These are phyloP conservation scores for Tubulanus polymorphus DNA, from an alignment of 2,888 invertebrate genomes.

Conservation along the genomic window DNA sequence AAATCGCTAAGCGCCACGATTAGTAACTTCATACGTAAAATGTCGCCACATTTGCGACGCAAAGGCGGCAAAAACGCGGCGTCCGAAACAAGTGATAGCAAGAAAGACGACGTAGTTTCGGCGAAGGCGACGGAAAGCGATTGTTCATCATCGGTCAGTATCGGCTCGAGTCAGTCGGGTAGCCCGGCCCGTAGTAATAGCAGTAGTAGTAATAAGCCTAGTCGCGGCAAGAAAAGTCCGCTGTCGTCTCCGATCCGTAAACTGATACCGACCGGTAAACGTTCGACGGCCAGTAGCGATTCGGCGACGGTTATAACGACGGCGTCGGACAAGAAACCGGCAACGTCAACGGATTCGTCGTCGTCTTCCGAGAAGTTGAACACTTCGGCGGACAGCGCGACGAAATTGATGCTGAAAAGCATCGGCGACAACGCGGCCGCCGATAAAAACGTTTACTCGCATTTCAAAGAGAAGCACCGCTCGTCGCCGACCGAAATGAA, in stretches of 20 bases:
- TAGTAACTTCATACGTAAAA: slow-evolving; percentile 40
- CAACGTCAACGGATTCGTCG: not conserved
- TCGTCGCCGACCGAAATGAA: not conserved
- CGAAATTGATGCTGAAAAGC: not conserved
- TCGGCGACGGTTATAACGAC: not conserved
- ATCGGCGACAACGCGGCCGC: not conserved
- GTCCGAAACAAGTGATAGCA: not conserved
- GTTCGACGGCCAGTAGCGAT: not conserved
- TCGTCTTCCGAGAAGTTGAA: not conserved
- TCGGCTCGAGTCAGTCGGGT: not conserved
- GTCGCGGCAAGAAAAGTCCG: not conserved
- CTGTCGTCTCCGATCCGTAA: not conserved
- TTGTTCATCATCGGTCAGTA: too few species aligned
- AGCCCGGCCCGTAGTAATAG: too few species aligned
- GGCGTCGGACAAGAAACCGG: not conserved
- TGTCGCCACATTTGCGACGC: slow-evolving; percentile 33
- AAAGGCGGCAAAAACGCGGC: slow-evolving; percentile 19
- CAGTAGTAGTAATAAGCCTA: not conserved
- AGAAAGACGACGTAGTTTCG: not conserved
- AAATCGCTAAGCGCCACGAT: slow-evolving; percentile 41
- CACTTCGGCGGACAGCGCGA: not conserved
- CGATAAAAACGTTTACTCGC: not conserved
- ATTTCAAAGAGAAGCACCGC: not conserved
- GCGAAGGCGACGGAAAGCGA: too few species aligned
- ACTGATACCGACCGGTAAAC: not conserved